Base-by-base conservation (phyloP, 2,888 invertebrate species). In the Cremastobaeus sp. region DNA sequence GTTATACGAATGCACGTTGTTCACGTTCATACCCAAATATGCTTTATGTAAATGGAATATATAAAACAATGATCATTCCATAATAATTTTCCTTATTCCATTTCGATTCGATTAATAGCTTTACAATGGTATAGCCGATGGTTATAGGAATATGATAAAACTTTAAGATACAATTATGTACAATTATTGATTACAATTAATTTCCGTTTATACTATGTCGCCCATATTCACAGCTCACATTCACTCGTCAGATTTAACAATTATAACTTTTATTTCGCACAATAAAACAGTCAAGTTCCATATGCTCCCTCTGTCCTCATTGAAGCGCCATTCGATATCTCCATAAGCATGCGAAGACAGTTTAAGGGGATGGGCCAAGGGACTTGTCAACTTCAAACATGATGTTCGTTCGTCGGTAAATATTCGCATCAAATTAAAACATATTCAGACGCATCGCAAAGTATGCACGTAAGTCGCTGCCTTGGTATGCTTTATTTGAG, bases 101-200 rank as follows among this genome's bases (percentile, higher is more conserved):
- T 15, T 80, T 83, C 82, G 79, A 81, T 82, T 82, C 77, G 78
- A 81, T 82, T 79, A 85, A 81, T 80, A 80, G 80, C 78, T 71
- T 83, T 82, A 60, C 66, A 79, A 80, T 78, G 77, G 76, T 70
- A 82, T 79, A 81, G 79, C 81, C 79, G 78, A 82, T 83, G 85
- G 79, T 81, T 83, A 84, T 85, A 86, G 84, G 84, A 86, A 85
- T 86, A 86, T 83, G 81, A 83, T 86, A 84, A 81, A 85, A 86
- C 83, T 85, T 81, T 80, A 83, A 83, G 83, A 83, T 64, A 83
- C 86, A 86, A 85, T 80, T 86, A 86, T 86, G 82, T 87, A 87
- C 87, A 87, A 83, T 84, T 85, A 82, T 60, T 66, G 70, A 28
- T 66, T 75, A 75, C 70, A 55, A 32, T 11, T 32, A n/a, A n/a